Evolutionary conservation across 37 sponge, comb jelly and placozoan species (phyloP).

Genomic region (Beroe forskalii): DNA sequence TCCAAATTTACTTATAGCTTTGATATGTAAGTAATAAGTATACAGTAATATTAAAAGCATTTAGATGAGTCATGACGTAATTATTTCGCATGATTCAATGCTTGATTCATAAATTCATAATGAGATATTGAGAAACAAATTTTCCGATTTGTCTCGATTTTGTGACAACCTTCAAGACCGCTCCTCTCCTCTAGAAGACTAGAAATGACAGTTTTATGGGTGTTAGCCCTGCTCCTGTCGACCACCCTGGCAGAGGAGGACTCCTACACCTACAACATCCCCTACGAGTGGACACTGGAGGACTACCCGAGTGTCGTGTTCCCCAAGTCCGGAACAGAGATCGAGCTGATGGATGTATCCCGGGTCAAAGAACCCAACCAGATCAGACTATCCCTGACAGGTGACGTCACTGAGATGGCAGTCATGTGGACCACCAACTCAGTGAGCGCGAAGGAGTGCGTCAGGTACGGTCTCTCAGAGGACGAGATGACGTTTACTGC

Average conservation of each 20-base stretch:
- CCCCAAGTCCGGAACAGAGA: conserved; percentile 31
- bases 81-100: too few species aligned
- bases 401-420: conserved; percentile 53
- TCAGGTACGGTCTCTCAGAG: conserved; percentile 12
- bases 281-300: background rate
- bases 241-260: background rate
- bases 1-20: too few species aligned
- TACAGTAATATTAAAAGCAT: too few species aligned
- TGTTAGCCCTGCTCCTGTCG: background rate
- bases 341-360: conserved; percentile 46
- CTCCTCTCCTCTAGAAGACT: too few species aligned
- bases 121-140: too few species aligned
- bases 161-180: too few species aligned
- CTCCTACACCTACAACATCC: background rate
- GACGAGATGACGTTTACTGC: conserved; percentile 9
- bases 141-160: too few species aligned
- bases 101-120: too few species aligned
- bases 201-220: background rate
- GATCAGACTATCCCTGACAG: conserved; percentile 42
- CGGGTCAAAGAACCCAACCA: conserved; percentile 22
- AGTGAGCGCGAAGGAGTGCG: background rate
- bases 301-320: background rate
- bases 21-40: too few species aligned
- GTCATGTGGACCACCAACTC: conserved; percentile 46
- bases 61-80: too few species aligned